A percentile compares a stretch with the other conserved stretches of the same genome.
phyloP scores from a whole-genome alignment of 2,113 vertebrate species.

The Toxotes chatareus region DNA sequence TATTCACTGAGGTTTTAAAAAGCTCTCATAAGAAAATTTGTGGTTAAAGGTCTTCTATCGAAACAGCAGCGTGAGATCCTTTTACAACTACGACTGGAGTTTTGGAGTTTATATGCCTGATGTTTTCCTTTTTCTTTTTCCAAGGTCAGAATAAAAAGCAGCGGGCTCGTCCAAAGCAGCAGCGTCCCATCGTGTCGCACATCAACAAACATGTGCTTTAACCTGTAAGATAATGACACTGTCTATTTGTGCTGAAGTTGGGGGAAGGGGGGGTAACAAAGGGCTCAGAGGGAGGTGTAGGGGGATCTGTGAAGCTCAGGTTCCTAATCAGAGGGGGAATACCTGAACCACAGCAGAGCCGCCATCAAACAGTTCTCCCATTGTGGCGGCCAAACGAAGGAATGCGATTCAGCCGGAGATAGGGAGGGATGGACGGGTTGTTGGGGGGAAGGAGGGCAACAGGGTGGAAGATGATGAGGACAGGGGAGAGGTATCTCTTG shows the following conservation, averaged over 20 bases:
- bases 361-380: slow-evolving; percentile 81
- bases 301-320: slow-evolving; percentile 71
- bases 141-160: background rate
- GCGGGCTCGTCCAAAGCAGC: background rate
- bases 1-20: background rate
- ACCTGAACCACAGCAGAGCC: slow-evolving; percentile 77
- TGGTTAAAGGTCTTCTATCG: background rate
- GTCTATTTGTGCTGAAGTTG: slow-evolving; percentile 6
- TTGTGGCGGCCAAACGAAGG: slow-evolving; percentile 77
- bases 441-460: slow-evolving; percentile 24
- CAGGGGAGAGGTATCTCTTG: background rate
- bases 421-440: slow-evolving; percentile 50
- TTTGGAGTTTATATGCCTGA: background rate
- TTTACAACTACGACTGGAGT: background rate
- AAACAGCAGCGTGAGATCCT: background rate
- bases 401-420: slow-evolving; percentile 83
- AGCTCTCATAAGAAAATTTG: background rate
- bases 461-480: slow-evolving; percentile 38
- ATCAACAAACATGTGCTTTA: slow-evolving; percentile 24
- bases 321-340: slow-evolving; percentile 79
- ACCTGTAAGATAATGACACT: slow-evolving; percentile 27
- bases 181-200: background rate
- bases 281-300: slow-evolving; percentile 15
- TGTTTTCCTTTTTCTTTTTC: background rate
- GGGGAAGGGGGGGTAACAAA: background rate